These are phyloP conservation scores for Maniola jurtina DNA, from an alignment of 1,140 invertebrate species.

Conservation along the genomic window DNA sequence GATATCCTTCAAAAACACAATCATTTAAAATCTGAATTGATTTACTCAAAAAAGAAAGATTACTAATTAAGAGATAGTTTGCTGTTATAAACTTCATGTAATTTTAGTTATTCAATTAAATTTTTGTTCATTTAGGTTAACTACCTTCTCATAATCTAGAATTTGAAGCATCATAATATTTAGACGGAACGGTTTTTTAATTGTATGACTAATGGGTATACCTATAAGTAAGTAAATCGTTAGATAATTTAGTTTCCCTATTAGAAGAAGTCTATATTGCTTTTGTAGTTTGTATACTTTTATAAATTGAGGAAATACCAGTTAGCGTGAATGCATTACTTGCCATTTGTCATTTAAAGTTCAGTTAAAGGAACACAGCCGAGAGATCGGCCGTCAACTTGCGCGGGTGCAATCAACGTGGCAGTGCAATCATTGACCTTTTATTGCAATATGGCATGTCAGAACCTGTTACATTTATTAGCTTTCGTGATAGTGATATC, in stretches of 20 bases:
- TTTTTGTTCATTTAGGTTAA: too few species aligned
- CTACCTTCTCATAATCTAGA: too few species aligned
- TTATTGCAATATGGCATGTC: slow-evolving; percentile 20
- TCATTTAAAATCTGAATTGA: too few species aligned
- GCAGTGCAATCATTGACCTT: slow-evolving; percentile 33
- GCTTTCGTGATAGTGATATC: slow-evolving; percentile 20
- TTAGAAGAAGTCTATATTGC: background rate
- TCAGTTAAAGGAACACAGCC: slow-evolving; percentile 25
- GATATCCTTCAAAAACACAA: too few species aligned
- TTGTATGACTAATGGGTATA: too few species aligned
- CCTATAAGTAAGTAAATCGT: background rate
- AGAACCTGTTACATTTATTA: slow-evolving; percentile 31
- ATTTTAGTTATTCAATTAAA: too few species aligned
- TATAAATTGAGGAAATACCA: background rate
- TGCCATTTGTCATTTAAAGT: background rate
- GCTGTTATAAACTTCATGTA: too few species aligned
- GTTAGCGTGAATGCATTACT: background rate
- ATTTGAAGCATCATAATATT: too few species aligned
- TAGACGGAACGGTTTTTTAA: too few species aligned
- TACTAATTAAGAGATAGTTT: too few species aligned
- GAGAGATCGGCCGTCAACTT: slow-evolving; percentile 18
- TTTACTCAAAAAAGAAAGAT: too few species aligned
- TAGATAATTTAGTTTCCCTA: background rate
- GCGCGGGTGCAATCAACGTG: slow-evolving; percentile 8
- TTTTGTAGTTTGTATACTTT: too few species aligned